Conservation (phyloP, 2,113 vertebrate species). For the Platysternon megacephalum region DNA sequence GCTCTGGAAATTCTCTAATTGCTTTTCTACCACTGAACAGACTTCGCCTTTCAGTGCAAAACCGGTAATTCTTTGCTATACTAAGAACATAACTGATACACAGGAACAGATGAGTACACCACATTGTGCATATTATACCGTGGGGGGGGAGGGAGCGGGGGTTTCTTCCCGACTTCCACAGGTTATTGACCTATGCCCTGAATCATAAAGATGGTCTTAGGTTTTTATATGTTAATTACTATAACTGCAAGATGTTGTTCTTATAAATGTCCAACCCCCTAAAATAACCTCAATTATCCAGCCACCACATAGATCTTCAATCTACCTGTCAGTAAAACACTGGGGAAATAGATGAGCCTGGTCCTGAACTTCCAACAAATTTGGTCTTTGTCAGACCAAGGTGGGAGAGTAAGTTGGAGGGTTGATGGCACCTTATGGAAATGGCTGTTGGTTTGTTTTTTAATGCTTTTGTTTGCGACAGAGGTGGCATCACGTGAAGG, state of each 20-base stretch:
- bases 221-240: neutral
- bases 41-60: conserved; percentile 76
- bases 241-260: neutral
- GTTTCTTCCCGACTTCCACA: neutral
- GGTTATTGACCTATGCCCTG: neutral
- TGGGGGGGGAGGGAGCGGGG: neutral
- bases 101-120: accelerated
- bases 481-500: neutral
- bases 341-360: neutral
- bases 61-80: conserved; percentile 79
- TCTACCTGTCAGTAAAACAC: neutral
- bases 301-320: neutral
- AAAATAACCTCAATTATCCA: neutral
- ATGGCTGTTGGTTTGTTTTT: neutral
- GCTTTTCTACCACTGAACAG: conserved; percentile 89
- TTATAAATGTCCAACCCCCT: neutral
- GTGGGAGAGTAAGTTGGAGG: neutral
- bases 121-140: neutral
- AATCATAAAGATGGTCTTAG: neutral
- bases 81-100: accelerated
- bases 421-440: neutral
- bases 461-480: neutral
- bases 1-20: conserved; percentile 93
- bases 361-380: neutral
- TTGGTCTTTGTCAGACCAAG: neutral